Percentiles rank a stretch among this genome's conserved stretches.
Evolutionary conservation across 2,113 vertebrate genomes (phyloP).

Genomic region (Empidonax alnorum): DNA sequence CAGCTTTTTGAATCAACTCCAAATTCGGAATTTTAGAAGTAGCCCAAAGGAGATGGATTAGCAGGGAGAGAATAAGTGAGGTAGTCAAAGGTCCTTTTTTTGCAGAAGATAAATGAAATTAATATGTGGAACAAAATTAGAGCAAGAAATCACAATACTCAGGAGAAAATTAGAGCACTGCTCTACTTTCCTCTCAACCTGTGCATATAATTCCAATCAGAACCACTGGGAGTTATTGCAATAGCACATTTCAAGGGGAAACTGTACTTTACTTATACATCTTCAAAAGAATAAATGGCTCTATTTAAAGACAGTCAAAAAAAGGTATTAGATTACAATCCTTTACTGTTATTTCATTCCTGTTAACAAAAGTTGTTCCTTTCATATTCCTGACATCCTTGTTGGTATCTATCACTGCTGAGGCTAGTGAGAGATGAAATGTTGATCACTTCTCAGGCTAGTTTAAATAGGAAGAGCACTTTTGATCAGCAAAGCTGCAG

Average conservation of each 20-base stretch:
- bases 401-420: background rate
- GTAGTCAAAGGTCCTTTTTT: constrained; percentile 28
- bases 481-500: background rate
- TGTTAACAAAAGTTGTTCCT: background rate
- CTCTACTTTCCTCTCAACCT: constrained; percentile 54
- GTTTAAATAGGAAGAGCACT: background rate
- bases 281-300: constrained; percentile 6
- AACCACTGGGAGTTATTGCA: background rate
- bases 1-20: constrained; percentile 25
- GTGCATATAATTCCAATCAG: constrained; percentile 31
- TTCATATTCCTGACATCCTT: background rate
- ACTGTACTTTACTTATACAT: background rate
- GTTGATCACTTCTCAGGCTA: background rate
- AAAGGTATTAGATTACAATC: background rate
- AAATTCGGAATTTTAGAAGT: constrained; percentile 7
- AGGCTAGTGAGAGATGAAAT: background rate
- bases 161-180: constrained; percentile 41
- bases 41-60: constrained; percentile 6
- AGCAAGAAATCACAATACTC: constrained; percentile 60
- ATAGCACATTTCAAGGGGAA: constrained; percentile 46
- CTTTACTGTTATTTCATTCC: background rate
- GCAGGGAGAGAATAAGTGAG: background rate
- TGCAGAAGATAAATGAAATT: constrained; percentile 48
- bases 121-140: constrained; percentile 50
- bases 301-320: background rate